Base-by-base conservation (phyloP, 2,888 invertebrate genomes). In the Octonoba sinensis region DNA sequence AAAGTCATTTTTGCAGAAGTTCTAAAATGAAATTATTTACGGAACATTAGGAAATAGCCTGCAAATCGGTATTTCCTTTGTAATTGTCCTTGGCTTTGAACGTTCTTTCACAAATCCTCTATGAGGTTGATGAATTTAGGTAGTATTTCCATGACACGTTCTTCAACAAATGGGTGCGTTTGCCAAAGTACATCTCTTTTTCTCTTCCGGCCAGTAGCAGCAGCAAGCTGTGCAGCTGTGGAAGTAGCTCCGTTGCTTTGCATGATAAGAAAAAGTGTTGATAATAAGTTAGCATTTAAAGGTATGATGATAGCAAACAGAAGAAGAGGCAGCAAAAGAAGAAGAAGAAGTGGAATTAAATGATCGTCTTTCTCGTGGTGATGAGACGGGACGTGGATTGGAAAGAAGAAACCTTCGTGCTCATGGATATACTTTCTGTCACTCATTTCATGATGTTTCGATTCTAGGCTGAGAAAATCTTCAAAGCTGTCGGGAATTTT, bases 361-460 rank as follows among this genome's bases (percentile, higher is more conserved):
- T 76, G 71, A 22, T 82, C 82, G n/a, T 82, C 82, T 74, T 82
- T 82, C 27, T 82, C 82, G n/a, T 76, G 70, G 47, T 82, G 82
- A 64, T 69, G 70, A 20, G 65, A 56, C 16, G 82, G 82, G 2
- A 76, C 66, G 49, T 59, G 82, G 15, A 82, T 60, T 1, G 82
- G 82, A 20, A 82, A 66, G 24, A 82, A 66, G 72, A 82, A 67
- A 16, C 82, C 76, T 60, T 82, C 82, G 18, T 82, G 82, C 18
- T 82, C 82, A 20, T 82, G 82, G 20, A 76, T 72, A 16, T 82
- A 82, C 47, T 76, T 82, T 15, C 82, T 27, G 46, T 82, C 72
- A 24, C 76, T 71, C 13, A 36, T 15, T 46, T 82, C 82, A 54
- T 73, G 66, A 1, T 70, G 54, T 76, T 76, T 74, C 8, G 82